Base-by-base conservation (phyloP, 1,140 invertebrate genomes). In the Sycophila sp. region DNA sequence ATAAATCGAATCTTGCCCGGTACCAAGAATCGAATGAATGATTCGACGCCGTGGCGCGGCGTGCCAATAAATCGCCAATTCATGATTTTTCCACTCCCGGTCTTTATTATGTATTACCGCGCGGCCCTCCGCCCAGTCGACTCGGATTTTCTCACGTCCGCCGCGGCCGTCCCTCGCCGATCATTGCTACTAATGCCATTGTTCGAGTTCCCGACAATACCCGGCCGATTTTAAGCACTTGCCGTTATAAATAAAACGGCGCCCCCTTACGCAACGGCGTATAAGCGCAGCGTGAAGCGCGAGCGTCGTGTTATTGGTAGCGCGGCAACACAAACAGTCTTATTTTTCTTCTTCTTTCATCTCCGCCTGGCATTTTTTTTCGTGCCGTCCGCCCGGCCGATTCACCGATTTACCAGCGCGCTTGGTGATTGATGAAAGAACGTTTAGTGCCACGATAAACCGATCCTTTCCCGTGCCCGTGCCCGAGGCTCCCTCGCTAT, bases 81-180 rank as follows among this genome's bases (percentile, higher is more conserved):
- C 24, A 10, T 7, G 17, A 56, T 56, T 65, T 64, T 65, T 53
- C 13, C 62, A 66, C 63, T 56, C 49, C 51, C 36, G 34, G 51
- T 55, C 63, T 55, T 56, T 38, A 64, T 51, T 51, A 28, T 64
- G 36, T 24, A 55, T 45, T 53, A 32, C 22, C 30, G 3, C 5
- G n/a, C n/a, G 36, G 45, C 15, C 28, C 28, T n/a, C n/a, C n/a
- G n/a, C n/a, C n/a, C n/a, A n/a, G n/a, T n/a, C n/a, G n/a, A n/a
- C n/a, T n/a, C 42, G 40, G 65, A 67, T 67, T 67, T 58, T 67
- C 65, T 67, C 65, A 58, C 65, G 65, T 58, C 28, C 56, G 24
- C 47, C 62, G 19, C 7, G 42, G 19, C 13, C 24, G 24, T 60
- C 13, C 19, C 51, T 6, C 4, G 2, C 45, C 19, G 47, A 53